phyloP scores from a whole-genome alignment of 2,113 vertebrate genomes.

The Rhynchopsitta pachyrhyncha region DNA sequence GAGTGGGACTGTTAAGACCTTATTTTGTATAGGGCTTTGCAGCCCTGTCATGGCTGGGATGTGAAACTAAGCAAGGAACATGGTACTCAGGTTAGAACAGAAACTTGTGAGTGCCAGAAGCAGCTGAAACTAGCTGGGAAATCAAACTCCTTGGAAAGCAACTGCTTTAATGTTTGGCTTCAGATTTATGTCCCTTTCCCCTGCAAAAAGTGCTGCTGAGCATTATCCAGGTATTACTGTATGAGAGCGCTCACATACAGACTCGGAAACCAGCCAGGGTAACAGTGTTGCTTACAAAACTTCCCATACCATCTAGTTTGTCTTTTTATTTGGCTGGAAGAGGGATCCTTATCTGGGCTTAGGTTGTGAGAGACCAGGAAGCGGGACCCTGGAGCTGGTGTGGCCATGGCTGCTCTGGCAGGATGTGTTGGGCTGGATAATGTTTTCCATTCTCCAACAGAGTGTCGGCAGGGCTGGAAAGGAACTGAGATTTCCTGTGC shows the following conservation, averaged over 20 bases:
- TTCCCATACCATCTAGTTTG: background rate
- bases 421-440: background rate
- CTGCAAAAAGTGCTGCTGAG: background rate
- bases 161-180: background rate
- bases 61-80: background rate
- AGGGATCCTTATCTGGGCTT: background rate
- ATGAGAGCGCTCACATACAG: accelerated
- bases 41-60: background rate
- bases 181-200: background rate
- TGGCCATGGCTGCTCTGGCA: background rate
- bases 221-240: background rate
- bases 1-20: background rate
- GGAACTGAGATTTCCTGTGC: constrained; percentile 54
- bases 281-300: background rate
- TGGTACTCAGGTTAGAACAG: background rate
- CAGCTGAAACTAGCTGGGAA: background rate
- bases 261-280: background rate
- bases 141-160: background rate
- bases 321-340: background rate
- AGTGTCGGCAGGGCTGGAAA: background rate
- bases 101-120: background rate
- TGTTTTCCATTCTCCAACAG: background rate
- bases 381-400: background rate
- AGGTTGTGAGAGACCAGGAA: background rate
- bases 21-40: background rate